Percentiles rank a stretch among this genome's conserved stretches.
Evolutionary conservation across 2,888 invertebrate species (phyloP).

Genomic region (Leptinotarsa peninsularis): DNA sequence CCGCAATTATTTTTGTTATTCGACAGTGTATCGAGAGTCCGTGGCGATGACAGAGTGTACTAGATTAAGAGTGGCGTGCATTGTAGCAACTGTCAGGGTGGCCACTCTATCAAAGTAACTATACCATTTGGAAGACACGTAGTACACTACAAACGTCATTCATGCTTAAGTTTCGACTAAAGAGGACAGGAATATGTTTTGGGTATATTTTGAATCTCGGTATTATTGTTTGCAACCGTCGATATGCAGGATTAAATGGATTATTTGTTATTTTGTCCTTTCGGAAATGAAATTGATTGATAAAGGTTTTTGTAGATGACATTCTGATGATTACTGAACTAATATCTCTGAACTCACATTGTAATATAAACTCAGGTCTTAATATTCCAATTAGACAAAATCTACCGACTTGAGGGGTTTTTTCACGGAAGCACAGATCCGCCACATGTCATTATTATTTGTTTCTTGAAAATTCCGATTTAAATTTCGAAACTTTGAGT

Average conservation of each 20-base stretch:
- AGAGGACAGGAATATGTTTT: constrained; percentile 26
- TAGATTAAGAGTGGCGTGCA: constrained; percentile 59
- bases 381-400: no score
- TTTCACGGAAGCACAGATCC: no score
- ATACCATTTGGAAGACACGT: constrained; percentile 45
- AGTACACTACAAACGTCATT: constrained; percentile 53
- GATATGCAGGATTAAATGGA: background rate
- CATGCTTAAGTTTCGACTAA: constrained; percentile 45
- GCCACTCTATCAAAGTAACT: constrained; percentile 63
- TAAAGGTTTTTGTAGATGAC: background rate
- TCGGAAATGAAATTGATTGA: constrained; percentile 3
- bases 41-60: constrained; percentile 63
- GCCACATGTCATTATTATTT: no score
- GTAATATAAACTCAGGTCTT: no score
- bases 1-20: constrained; percentile 45
- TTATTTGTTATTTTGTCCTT: constrained; percentile 1
- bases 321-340: background rate
- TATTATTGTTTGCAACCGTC: background rate
- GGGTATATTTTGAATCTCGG: constrained; percentile 19
- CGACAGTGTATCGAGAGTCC: constrained; percentile 49
- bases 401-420: no score
- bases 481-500: no score
- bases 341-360: no score
- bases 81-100: constrained; percentile 61
- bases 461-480: no score